Evolutionary conservation across 2,888 invertebrate species (phyloP).

Genomic region (Drosophila suboccidentalis): DNA sequence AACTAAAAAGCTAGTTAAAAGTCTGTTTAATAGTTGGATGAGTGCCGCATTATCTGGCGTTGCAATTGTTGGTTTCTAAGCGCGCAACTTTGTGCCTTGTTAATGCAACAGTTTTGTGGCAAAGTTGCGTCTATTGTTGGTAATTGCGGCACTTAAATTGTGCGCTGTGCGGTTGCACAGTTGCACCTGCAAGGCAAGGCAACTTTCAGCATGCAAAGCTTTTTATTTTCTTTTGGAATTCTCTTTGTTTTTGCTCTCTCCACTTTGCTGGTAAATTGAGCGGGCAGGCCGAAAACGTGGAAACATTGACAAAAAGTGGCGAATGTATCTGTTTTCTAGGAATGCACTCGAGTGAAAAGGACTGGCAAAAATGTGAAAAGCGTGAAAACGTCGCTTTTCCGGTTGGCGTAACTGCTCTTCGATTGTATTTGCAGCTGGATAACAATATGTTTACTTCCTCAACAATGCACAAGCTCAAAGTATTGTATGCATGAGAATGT

Average conservation of each 20-base stretch:
- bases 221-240: not conserved
- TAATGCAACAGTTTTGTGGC: conserved; percentile 51
- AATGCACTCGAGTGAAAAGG: conserved; percentile 36
- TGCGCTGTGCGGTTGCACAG: conserved; percentile 15
- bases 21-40: conserved; percentile 26
- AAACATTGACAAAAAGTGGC: conserved; percentile 22
- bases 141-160: conserved; percentile 68
- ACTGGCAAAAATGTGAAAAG: conserved; percentile 6
- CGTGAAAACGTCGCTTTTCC: conserved; percentile 28
- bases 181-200: conserved; percentile 26
- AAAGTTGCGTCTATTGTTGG: conserved; percentile 56
- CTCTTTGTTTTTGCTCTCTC: not conserved
- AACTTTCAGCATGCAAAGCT: conserved; percentile 13
- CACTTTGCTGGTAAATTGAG: conserved; percentile 24
- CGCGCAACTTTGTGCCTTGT: conserved; percentile 36
- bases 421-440: conserved; percentile 23
- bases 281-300: conserved; percentile 7
- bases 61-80: conserved; percentile 19
- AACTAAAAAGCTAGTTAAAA: conserved; percentile 43
- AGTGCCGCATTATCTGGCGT: conserved; percentile 47
- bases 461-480: conserved; percentile 25
- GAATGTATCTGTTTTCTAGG: conserved; percentile 15
- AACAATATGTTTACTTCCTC: conserved; percentile 23
- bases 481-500: not conserved
- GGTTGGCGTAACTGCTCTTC: conserved; percentile 10